These are phyloP conservation scores for Lophius piscatorius DNA, from an alignment of 2,113 vertebrate species.

Conservation along the genomic window DNA sequence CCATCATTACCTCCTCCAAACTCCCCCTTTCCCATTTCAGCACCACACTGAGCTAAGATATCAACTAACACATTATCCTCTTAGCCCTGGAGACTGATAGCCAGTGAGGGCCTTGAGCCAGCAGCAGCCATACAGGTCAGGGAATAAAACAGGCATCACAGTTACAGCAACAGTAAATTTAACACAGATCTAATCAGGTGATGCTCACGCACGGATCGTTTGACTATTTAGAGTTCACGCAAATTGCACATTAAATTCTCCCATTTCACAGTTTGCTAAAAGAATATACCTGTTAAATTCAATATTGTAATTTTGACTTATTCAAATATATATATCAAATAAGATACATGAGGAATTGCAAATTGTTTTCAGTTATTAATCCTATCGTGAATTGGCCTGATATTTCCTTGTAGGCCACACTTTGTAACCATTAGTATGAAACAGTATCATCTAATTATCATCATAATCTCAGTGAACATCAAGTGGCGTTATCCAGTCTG, in stretches of 20 bases:
- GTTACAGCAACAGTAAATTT: conserved; percentile 60
- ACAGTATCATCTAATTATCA: conserved; percentile 47
- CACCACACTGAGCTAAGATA: conserved; percentile 78
- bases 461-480: conserved; percentile 52
- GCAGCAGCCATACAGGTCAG: conserved; percentile 64
- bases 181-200: conserved; percentile 58
- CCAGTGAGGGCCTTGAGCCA: conserved; percentile 72
- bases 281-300: too few relatives aligned
- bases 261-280: too few relatives aligned
- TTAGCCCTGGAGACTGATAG: conserved; percentile 80
- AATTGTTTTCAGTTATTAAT: conserved; percentile 13
- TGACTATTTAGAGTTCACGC: conserved; percentile 14
- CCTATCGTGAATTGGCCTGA: not conserved
- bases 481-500: conserved; percentile 59
- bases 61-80: conserved; percentile 86
- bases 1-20: conserved; percentile 78
- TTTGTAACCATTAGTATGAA: conserved; percentile 19
- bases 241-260: not conserved
- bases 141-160: conserved; percentile 61
- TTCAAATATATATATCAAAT: too few relatives aligned
- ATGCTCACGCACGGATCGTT: conserved; percentile 35
- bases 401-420: too few relatives aligned
- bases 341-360: conserved; percentile 1
- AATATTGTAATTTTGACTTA: too few relatives aligned
- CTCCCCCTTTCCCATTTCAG: conserved; percentile 76